A percentile compares a stretch with the other conserved stretches of the same genome.
Conservation (phyloP, 2,888 invertebrate species). For the Glyphotaelius pellucidus region DNA sequence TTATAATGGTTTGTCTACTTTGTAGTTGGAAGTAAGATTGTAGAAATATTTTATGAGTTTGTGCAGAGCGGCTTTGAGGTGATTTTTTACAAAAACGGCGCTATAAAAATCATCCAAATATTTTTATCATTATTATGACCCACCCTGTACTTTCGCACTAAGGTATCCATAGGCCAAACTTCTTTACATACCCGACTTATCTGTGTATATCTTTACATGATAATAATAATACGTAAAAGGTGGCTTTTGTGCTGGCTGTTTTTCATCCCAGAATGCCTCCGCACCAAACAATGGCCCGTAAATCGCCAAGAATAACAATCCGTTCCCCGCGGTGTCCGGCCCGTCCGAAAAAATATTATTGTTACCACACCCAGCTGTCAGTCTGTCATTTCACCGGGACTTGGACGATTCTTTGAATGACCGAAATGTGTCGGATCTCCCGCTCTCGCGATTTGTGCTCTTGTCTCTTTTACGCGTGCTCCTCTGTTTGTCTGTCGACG, state of each 20-base stretch:
- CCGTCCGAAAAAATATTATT: constrained; percentile 63
- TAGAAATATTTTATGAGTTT: too few relatives aligned
- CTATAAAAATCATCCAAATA: too few relatives aligned
- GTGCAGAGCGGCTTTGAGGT: too few relatives aligned
- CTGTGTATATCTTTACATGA: constrained; percentile 60
- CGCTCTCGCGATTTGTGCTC: constrained; percentile 6
- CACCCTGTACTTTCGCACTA: constrained; percentile 7
- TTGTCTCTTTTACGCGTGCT: background rate
- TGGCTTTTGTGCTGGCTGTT: constrained; percentile 58
- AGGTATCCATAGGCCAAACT: constrained; percentile 39
- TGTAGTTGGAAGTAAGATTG: too few relatives aligned
- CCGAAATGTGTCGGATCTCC: constrained; percentile 48
- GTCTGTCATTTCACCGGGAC: constrained; percentile 57
- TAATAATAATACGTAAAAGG: constrained; percentile 65
- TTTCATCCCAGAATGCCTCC: constrained; percentile 49
- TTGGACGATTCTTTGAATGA: constrained; percentile 59
- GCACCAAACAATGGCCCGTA: constrained; percentile 64
- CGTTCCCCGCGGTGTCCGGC: constrained; percentile 55
- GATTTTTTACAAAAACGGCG: too few relatives aligned
- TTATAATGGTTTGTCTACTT: too few relatives aligned
- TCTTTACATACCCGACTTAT: constrained; percentile 36
- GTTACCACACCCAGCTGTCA: constrained; percentile 57
- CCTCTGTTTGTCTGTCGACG: constrained; percentile 35
- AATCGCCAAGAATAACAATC: constrained; percentile 66
- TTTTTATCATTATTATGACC: background rate